Evolutionary conservation across 2,888 invertebrate species (phyloP), one percentile per base, ranked within the genome.

Genomic region (Hemistola chrysoprasaria): DNA sequence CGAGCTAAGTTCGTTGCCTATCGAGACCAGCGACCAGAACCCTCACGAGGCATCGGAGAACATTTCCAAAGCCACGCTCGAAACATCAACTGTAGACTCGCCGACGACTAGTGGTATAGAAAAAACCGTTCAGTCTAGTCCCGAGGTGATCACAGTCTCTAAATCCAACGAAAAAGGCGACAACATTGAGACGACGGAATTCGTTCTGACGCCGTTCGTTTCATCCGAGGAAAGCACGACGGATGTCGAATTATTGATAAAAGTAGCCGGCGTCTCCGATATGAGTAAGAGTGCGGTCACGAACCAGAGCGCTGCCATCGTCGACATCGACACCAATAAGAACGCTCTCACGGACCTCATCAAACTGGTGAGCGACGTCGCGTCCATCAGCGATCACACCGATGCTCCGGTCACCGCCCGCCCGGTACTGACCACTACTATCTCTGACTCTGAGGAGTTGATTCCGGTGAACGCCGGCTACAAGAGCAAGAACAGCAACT

Each of bases 11-110:
- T 87, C 87, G 3, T 58, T 87, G 16, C 81, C 86, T 0, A 75
- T 87, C 11, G 87, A 86, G 59, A 85, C 86, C 0, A 87, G 85
- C 53, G 84, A 86, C 39, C 87, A 81, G 53, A 85, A 86, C 34
- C 86, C 87, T 5, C 81, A 78, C 9, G 78, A 78, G 30, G 70
- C 59, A 7, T 61, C 71, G 1, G 81, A 81, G 27, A 74, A 63
- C 40, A 63, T 66, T 11, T 63, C 62, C 1, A 76, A 75, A 50
- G 75, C 77, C 10, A 71, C 64, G 42, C 55, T 57, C 9, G 51
- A 63, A 8, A 47, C 61, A 16, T 74, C 75, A 0, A 82, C 81
- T 0, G 40, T 47, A 6, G 63, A 69, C 22, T 55, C 74, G 0
- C 40, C 62, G 5, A 49, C 59, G 6, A 56, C 62, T 3, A 67